These are phyloP conservation scores for Rhinoraja longicauda DNA, from an alignment of 2,797 vertebrate species.

Conservation along the genomic window DNA sequence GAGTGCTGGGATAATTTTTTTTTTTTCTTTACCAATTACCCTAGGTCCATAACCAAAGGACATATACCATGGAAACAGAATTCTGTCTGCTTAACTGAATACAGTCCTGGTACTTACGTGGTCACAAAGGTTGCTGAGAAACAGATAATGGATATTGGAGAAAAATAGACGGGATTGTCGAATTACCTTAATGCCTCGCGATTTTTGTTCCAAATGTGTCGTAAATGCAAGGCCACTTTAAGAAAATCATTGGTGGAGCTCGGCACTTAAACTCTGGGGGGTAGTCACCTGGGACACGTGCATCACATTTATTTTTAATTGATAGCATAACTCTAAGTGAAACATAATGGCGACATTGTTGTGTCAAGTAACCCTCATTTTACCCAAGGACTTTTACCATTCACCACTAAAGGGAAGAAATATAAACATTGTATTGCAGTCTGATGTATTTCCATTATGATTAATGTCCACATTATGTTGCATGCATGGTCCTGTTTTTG, in stretches of 20 bases:
- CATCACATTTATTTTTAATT: not conserved
- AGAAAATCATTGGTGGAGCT: not conserved
- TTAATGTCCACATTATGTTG: conserved; percentile 13
- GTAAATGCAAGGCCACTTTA: not conserved
- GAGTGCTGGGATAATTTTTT: not conserved
- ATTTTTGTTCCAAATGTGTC: not conserved
- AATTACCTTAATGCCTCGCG: not conserved
- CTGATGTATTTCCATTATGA: conserved; percentile 4
- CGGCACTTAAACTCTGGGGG: not conserved
- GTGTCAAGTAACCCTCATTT: not conserved
- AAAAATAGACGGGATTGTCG: not conserved
- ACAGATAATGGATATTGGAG: not conserved
- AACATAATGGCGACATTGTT: not conserved
- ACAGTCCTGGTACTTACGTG: not conserved
- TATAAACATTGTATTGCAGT: not conserved
- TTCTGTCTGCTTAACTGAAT: not conserved
- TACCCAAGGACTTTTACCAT: conserved; percentile 6
- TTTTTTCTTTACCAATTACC: not conserved
- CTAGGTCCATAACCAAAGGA: not conserved
- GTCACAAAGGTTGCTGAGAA: not conserved
- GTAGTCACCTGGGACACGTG: not conserved
- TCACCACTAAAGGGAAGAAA: not conserved
- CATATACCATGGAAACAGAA: conserved; percentile 1
- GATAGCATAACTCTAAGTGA: not conserved
- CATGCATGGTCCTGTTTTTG: not conserved